phyloP scores from a whole-genome alignment of 1,140 invertebrate genomes.

The Medauroidea extradentata region DNA sequence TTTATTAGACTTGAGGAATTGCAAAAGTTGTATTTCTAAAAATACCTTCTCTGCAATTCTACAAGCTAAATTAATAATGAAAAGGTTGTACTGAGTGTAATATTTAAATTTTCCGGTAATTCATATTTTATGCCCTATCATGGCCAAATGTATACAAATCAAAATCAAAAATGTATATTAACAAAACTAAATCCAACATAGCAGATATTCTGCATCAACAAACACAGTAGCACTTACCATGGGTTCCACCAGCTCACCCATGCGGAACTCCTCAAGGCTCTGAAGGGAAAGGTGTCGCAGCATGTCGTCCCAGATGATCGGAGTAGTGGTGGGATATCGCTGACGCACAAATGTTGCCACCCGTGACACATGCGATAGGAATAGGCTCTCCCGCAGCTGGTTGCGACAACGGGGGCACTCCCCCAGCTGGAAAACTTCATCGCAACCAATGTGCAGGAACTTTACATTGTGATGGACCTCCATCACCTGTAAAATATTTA shows the following conservation, averaged over 20 bases:
- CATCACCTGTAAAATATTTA: constrained; percentile 58
- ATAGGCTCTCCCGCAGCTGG: constrained; percentile 36
- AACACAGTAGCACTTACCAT: constrained; percentile 70
- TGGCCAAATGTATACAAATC: no score
- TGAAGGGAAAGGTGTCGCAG: constrained; percentile 54
- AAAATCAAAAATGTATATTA: no score
- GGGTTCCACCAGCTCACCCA: constrained; percentile 73
- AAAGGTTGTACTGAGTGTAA: no score
- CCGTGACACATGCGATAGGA: constrained; percentile 39
- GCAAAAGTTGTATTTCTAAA: no score
- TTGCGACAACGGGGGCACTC: constrained; percentile 43
- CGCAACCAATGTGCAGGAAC: constrained; percentile 57
- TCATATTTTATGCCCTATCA: no score
- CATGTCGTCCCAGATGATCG: constrained; percentile 97
- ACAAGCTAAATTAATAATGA: no score
- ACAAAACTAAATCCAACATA: no score
- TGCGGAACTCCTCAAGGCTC: constrained; percentile 44
- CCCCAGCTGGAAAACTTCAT: constrained; percentile 54
- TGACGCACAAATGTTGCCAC: constrained; percentile 42
- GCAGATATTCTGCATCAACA: no score
- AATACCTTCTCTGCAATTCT: no score
- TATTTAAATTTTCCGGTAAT: no score
- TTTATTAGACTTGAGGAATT: no score
- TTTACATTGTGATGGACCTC: constrained; percentile 44
- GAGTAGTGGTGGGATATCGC: constrained; percentile 42